Base-by-base conservation (phyloP, 2,797 vertebrate genomes). In the Lates japonicus region DNA sequence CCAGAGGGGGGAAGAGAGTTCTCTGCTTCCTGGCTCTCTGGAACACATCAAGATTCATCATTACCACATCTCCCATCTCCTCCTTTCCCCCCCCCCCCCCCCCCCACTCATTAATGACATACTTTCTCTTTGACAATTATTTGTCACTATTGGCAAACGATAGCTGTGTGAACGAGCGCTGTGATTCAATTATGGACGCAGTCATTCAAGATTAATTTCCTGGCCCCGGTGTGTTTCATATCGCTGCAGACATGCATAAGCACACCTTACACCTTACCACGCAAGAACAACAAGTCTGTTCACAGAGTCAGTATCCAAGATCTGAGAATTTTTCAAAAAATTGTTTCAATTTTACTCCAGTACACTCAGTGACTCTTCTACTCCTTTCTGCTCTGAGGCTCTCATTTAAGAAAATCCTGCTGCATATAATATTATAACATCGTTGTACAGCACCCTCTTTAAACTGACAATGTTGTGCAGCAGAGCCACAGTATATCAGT, bases 121-220 rank as follows among this genome's bases (percentile, higher is more conserved):
- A 78, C 74, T 88, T 91, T 85, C 76, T 78, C 80, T 87, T 84
- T 85, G 89, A 93, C 90, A 91, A 94, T 94, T 92, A 94, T 87
- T 90, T 60, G 74, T 84, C 87, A 86, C 90, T 88, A 92, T 88
- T 91, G 79, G 83, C 75, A 83, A 84, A 87, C 66, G 81, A 83
- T 57, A 31, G 85, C 77, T 5, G 74, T 49, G 70, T 59, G 84
- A 92, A 80, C 44, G 78, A 86, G 79, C 20, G 22, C 80, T 42
- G 80, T 70, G 87, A 90, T 92, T 93, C 88, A 91, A 90, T 93
- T 90, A 93, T 88, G 78, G 78, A 80, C 70, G 48, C 74, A 84
- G 88, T 54, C 86, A 73, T 84, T 91, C 54, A 51, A 76, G 75
- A 91, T 88, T 73, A 80, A 90, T 88, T 87, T 84, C 83, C 82